Evolutionary conservation across 2,113 vertebrate species (phyloP).

Genomic region (Petromus typicus): DNA sequence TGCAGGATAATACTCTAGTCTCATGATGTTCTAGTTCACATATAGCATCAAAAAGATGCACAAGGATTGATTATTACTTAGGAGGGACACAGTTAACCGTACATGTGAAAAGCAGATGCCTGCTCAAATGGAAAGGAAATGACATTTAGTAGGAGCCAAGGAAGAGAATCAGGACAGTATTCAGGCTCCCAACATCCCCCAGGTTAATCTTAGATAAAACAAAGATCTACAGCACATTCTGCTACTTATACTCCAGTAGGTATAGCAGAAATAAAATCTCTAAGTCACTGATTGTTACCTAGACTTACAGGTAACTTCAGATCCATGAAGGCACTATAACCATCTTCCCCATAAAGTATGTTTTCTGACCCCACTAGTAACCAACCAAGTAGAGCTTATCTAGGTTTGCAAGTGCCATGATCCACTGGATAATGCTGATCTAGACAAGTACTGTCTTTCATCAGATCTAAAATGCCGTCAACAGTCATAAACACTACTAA

Average conservation of each 20-base stretch:
- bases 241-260: not conserved
- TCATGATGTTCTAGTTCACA: not conserved
- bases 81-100: not conserved
- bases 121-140: not conserved
- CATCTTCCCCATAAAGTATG: not conserved
- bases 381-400: not conserved
- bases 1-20: not conserved
- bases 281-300: not conserved
- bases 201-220: not conserved
- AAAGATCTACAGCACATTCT: not conserved
- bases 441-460: not conserved
- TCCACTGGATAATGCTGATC: not conserved
- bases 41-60: not conserved
- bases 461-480: conserved; percentile 1
- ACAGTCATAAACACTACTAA: not conserved
- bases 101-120: not conserved
- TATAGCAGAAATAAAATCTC: not conserved
- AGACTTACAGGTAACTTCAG: not conserved
- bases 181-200: not conserved
- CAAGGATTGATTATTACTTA: not conserved
- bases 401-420: not conserved
- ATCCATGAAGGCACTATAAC: not conserved
- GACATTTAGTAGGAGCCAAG: not conserved
- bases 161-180: not conserved
- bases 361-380: not conserved